Evolutionary conservation across 2,797 vertebrate species (phyloP).

Genomic region (Bufotes viridis): DNA sequence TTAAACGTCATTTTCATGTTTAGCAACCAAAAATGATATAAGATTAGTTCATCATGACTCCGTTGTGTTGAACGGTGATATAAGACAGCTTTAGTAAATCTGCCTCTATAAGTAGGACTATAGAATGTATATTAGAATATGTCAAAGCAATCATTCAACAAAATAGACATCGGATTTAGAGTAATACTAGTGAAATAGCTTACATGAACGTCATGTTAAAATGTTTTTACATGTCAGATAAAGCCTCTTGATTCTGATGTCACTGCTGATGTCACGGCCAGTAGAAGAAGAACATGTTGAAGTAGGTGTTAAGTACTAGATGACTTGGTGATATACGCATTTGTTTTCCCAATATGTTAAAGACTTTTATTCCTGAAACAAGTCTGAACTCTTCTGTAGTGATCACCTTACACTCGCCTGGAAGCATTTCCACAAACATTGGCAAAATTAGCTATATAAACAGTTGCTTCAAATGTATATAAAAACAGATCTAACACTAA

Average conservation of each 20-base stretch:
- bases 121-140: too few species aligned
- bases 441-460: slow-evolving; percentile 64
- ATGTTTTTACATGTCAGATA: background rate
- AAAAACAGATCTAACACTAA: slow-evolving; percentile 53
- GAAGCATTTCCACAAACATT: slow-evolving; percentile 70
- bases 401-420: slow-evolving; percentile 72
- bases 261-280: slow-evolving; percentile 82
- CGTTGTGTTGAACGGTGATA: too few species aligned
- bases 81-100: too few species aligned
- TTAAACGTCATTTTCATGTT: too few species aligned
- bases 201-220: background rate
- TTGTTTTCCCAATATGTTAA: slow-evolving; percentile 70
- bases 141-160: too few species aligned
- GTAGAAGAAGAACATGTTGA: slow-evolving; percentile 85
- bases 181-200: background rate
- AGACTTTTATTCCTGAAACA: slow-evolving; percentile 75
- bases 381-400: slow-evolving; percentile 71
- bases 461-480: slow-evolving; percentile 61
- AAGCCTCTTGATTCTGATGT: background rate
- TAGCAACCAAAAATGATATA: too few species aligned
- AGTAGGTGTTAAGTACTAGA: slow-evolving; percentile 78
- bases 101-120: too few species aligned
- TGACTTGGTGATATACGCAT: slow-evolving; percentile 74
- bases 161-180: background rate
- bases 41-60: too few species aligned